Evolutionary conservation across 2,113 vertebrate species (phyloP).

Genomic region (Cervus canadensis): DNA sequence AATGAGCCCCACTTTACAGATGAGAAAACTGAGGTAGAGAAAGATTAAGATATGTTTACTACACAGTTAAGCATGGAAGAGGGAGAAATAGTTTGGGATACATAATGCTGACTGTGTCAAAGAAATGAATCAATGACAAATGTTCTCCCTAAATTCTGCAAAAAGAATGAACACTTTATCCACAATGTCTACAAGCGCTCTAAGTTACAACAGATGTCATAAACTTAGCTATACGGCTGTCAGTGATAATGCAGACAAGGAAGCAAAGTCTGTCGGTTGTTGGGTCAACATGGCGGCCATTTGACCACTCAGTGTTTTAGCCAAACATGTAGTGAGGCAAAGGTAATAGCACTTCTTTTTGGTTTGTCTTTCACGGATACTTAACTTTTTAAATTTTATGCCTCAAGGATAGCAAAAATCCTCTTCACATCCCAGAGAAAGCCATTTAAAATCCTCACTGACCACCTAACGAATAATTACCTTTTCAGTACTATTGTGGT

Average conservation of each 20-base stretch:
- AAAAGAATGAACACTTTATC: background rate
- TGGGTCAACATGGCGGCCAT: background rate
- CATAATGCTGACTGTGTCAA: background rate
- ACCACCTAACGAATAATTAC: background rate
- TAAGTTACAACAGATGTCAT: no score
- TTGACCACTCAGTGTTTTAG: rapidly evolving
- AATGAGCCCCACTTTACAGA: background rate
- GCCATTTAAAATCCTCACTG: background rate
- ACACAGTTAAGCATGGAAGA: rapidly evolving
- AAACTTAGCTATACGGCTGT: rapidly evolving
- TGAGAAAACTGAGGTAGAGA: background rate
- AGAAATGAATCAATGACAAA: background rate
- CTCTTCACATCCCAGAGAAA: background rate
- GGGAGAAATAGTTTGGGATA: background rate
- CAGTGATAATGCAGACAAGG: rapidly evolving
- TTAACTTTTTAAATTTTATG: background rate
- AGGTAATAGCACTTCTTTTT: background rate
- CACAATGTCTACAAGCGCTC: background rate
- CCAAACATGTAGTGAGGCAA: rapidly evolving
- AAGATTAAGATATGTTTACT: background rate
- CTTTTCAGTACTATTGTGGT: background rate
- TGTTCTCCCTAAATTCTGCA: no score
- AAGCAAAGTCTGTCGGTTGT: no score
- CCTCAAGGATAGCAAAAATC: background rate
- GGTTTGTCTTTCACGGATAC: background rate